These are phyloP conservation scores for Leucopsar rothschildi DNA, from an alignment of 2,113 vertebrate species.

Conservation along the genomic window DNA sequence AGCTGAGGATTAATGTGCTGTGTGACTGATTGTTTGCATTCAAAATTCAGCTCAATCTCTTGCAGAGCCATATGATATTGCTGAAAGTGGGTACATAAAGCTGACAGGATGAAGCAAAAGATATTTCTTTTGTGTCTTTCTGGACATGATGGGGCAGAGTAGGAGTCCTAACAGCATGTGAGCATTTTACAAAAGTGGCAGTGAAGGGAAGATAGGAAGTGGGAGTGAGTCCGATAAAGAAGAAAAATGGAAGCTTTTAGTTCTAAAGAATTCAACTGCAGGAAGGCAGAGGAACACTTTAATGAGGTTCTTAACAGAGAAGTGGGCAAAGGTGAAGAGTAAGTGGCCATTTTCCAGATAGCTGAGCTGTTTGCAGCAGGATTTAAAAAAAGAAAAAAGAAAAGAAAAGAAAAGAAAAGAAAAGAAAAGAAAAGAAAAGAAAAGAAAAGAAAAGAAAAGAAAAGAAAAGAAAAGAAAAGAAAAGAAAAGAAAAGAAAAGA, in stretches of 20 bases:
- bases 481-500: too few species aligned
- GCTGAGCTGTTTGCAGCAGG: not conserved
- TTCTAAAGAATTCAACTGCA: not conserved
- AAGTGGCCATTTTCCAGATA: not conserved
- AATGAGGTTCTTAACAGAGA: constrained; percentile 50
- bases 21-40: not conserved
- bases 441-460: not conserved
- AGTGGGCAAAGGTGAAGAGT: constrained; percentile 28
- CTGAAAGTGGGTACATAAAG: not conserved
- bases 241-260: constrained; percentile 24
- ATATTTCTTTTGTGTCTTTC: not conserved
- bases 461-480: not conserved
- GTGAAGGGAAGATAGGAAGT: not conserved
- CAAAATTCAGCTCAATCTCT: not conserved
- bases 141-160: not conserved
- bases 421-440: not conserved
- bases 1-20: not conserved
- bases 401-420: not conserved
- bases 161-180: not conserved
- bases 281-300: constrained; percentile 25
- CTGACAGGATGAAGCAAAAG: not conserved
- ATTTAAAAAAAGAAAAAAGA: not conserved
- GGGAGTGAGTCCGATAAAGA: not conserved
- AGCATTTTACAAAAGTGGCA: constrained; percentile 14
- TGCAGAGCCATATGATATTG: not conserved